Evolutionary conservation across 2,113 vertebrate genomes (phyloP).

Genomic region (Xiphorhynchus elegans): DNA sequence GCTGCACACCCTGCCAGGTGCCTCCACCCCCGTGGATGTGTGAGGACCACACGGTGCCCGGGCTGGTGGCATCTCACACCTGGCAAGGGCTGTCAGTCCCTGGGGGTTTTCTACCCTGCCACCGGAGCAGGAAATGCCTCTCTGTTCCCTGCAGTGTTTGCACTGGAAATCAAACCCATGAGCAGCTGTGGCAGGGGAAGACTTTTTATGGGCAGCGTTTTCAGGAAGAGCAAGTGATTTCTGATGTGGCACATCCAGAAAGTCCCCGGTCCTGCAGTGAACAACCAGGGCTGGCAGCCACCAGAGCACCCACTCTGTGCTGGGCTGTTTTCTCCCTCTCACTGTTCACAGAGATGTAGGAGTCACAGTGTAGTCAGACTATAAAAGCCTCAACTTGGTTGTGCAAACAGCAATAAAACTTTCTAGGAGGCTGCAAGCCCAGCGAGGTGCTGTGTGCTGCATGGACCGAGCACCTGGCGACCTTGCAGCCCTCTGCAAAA

Average conservation of each 20-base stretch:
- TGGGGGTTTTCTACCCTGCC: fast-evolving
- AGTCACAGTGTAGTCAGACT: fast-evolving
- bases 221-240: background rate
- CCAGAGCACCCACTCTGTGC: background rate
- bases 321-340: background rate
- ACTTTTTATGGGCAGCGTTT: background rate
- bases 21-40: fast-evolving
- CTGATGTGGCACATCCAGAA: fast-evolving
- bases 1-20: background rate
- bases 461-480: fast-evolving
- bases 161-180: background rate
- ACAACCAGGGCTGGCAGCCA: background rate
- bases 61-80: background rate
- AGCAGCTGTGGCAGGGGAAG: background rate
- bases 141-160: fast-evolving
- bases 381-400: background rate
- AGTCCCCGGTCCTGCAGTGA: background rate
- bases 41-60: fast-evolving
- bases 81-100: fast-evolving
- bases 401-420: conserved; percentile 16
- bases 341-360: fast-evolving
- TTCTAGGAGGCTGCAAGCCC: background rate
- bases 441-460: background rate
- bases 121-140: background rate
- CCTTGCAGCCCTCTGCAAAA: background rate